Conservation (phyloP, 2,113 vertebrate genomes). For the Hydrolagus affinis region DNA sequence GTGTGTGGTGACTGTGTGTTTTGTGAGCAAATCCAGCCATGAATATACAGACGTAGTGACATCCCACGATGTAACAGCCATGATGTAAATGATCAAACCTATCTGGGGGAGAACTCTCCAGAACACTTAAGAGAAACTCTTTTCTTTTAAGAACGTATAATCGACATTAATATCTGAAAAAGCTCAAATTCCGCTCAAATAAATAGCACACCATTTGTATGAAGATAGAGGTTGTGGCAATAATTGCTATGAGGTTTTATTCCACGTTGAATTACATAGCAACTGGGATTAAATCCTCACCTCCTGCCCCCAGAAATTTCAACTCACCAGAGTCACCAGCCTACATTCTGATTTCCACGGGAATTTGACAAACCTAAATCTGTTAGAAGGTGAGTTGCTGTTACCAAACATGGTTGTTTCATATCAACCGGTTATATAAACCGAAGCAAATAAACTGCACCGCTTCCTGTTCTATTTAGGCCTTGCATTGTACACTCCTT, state of each 20-base stretch:
- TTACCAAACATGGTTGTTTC: neutral
- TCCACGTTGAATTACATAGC: constrained; percentile 13
- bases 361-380: neutral
- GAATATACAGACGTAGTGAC: no score
- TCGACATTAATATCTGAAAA: no score
- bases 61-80: no score
- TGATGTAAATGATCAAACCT: no score
- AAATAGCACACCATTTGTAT: neutral
- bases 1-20: no score
- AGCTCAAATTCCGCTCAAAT: neutral
- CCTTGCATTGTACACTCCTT: neutral
- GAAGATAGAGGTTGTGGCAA: neutral
- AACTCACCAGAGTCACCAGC: neutral
- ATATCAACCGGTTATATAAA: neutral
- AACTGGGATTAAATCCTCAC: neutral
- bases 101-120: no score
- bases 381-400: neutral
- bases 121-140: no score
- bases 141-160: no score
- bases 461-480: neutral
- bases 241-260: neutral
- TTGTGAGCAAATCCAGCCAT: no score
- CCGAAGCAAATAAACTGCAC: neutral
- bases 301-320: neutral
- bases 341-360: neutral